Conservation (phyloP, 2,888 invertebrate species). For the Drosophila silvestris region DNA sequence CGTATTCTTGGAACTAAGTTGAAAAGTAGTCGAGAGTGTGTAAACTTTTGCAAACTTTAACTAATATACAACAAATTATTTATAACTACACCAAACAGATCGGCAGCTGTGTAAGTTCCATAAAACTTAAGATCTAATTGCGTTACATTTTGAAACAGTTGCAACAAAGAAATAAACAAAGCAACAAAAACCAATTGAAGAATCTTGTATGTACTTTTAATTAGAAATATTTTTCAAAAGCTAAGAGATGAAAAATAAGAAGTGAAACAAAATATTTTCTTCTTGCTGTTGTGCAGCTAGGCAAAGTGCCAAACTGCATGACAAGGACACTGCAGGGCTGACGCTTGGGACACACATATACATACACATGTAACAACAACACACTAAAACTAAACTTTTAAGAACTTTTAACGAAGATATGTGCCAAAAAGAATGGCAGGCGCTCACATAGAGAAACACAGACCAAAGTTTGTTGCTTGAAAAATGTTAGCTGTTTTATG, state of each 20-base stretch:
- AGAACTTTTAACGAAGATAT: slow-evolving; percentile 75
- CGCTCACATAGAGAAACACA: background rate
- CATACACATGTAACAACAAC: slow-evolving; percentile 11
- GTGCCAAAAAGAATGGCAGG: slow-evolving; percentile 34
- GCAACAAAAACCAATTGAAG: slow-evolving; percentile 47
- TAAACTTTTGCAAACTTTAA: slow-evolving; percentile 53
- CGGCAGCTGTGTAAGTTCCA: slow-evolving; percentile 32
- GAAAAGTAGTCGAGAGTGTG: slow-evolving; percentile 36
- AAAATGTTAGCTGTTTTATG: slow-evolving; percentile 62
- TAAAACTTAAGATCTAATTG: slow-evolving; percentile 60
- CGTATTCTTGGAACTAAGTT: background rate
- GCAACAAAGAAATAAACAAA: slow-evolving; percentile 14
- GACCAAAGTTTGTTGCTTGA: slow-evolving; percentile 53
- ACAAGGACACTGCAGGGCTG: slow-evolving; percentile 45
- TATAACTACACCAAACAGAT: background rate
- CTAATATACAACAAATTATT: slow-evolving; percentile 55
- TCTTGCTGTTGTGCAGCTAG: slow-evolving; percentile 44
- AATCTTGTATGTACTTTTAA: slow-evolving; percentile 66
- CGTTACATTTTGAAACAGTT: slow-evolving; percentile 43
- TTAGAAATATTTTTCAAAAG: slow-evolving; percentile 75
- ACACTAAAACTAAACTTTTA: slow-evolving; percentile 61
- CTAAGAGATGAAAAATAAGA: slow-evolving; percentile 19
- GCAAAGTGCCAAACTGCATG: slow-evolving; percentile 64
- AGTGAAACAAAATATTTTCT: slow-evolving; percentile 24
- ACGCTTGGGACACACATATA: slow-evolving; percentile 5